A percentile compares a stretch with the other conserved stretches of the same genome.
These are phyloP conservation scores for Leptodactylus fallax DNA, from an alignment of 2,797 vertebrate genomes.

Conservation along the genomic window DNA sequence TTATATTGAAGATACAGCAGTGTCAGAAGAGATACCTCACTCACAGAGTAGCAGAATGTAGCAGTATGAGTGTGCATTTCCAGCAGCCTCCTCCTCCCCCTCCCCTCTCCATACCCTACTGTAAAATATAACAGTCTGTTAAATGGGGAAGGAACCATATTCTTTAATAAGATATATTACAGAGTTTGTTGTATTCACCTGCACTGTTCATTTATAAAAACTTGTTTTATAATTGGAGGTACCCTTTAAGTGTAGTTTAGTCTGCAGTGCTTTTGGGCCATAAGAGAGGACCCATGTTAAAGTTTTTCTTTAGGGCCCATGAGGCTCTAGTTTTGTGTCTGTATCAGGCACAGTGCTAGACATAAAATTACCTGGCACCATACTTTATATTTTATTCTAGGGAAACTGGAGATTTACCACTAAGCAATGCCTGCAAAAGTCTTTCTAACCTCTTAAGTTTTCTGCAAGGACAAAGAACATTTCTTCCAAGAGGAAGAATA, in stretches of 20 bases:
- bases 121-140: too few species aligned
- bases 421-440: conserved; percentile 42
- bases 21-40: too few species aligned
- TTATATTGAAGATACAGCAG: too few species aligned
- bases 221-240: too few species aligned
- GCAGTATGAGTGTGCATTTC: too few species aligned
- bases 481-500: conserved; percentile 30
- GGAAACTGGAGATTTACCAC: conserved; percentile 33
- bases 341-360: not conserved
- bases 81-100: too few species aligned
- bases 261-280: not conserved
- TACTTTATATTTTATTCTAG: conserved; percentile 5
- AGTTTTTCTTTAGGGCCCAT: not conserved
- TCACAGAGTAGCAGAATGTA: too few species aligned
- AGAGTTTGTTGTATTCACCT: too few species aligned
- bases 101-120: too few species aligned
- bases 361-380: conserved; percentile 41
- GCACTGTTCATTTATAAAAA: too few species aligned
- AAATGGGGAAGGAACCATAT: too few species aligned
- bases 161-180: too few species aligned
- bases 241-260: not conserved
- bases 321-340: not conserved
- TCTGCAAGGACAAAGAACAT: conserved; percentile 45
- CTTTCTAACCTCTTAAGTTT: conserved; percentile 35
- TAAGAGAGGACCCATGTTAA: not conserved